Evolutionary conservation across 23 tunicate species (phyloP).

Genomic region (Trididemnum nubilum): DNA sequence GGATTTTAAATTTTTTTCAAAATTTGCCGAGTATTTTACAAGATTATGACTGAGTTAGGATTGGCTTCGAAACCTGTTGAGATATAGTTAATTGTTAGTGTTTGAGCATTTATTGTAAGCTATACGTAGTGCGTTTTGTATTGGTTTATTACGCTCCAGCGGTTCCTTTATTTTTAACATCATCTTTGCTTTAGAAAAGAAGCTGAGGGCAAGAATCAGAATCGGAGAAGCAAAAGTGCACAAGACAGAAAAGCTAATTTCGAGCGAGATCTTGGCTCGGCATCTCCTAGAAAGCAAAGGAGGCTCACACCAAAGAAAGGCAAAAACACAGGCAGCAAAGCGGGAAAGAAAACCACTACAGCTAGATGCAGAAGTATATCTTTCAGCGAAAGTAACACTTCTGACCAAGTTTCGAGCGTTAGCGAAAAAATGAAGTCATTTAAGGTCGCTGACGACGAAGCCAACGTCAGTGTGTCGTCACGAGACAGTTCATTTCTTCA

Average conservation of each 20-base stretch:
- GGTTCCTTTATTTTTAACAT: too few relatives aligned
- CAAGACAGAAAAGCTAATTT: not conserved
- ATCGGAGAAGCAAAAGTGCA: not conserved
- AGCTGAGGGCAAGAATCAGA: too few relatives aligned
- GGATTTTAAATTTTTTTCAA: too few relatives aligned
- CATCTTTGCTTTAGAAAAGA: too few relatives aligned
- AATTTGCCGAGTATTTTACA: too few relatives aligned
- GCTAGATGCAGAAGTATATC: not conserved
- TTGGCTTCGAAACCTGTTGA: too few relatives aligned
- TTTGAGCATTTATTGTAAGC: too few relatives aligned
- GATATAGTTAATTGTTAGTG: too few relatives aligned
- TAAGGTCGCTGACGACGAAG: not conserved
- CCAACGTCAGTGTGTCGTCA: not conserved
- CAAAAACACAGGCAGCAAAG: not conserved
- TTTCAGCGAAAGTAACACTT: not conserved
- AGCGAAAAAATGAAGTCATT: not conserved
- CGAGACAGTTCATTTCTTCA: not conserved
- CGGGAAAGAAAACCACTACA: not conserved
- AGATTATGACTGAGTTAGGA: too few relatives aligned
- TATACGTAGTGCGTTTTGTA: too few relatives aligned
- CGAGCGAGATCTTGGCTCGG: not conserved
- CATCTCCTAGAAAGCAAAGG: constrained; percentile 14
- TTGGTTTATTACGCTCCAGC: too few relatives aligned
- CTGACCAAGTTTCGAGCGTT: not conserved
- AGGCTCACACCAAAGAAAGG: constrained; percentile 13